Evolutionary conservation across 2,888 invertebrate genomes (phyloP).

Genomic region (Zygaena filipendulae): DNA sequence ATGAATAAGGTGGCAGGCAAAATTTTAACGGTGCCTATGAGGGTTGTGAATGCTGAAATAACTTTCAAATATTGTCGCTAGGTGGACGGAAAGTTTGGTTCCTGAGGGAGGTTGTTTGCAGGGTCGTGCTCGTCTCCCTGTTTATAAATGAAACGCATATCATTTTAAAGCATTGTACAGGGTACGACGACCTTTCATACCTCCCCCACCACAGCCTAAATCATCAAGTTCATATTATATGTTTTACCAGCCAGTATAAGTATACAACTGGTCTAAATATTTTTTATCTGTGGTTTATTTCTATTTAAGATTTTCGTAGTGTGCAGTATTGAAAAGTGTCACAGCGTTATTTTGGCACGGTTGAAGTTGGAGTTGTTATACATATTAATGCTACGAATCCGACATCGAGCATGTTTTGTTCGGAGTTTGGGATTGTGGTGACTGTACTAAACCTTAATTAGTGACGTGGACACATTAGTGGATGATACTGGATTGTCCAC

Average conservation of each 20-base stretch:
- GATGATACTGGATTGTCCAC: too few species aligned
- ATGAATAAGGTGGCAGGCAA: slow-evolving; percentile 65
- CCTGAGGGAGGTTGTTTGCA: slow-evolving; percentile 58
- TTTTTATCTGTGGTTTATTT: too few species aligned
- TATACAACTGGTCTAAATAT: too few species aligned
- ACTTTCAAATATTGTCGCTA: slow-evolving; percentile 71
- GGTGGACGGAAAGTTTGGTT: slow-evolving; percentile 64
- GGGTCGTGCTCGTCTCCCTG: slow-evolving; percentile 51
- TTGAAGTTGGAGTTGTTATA: slow-evolving; percentile 38
- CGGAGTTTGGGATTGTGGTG: slow-evolving; percentile 28
- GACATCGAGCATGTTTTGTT: slow-evolving; percentile 20
- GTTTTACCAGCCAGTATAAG: too few species aligned
- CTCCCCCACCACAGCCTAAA: too few species aligned
- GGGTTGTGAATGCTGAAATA: slow-evolving; percentile 69
- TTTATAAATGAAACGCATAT: slow-evolving; percentile 64
- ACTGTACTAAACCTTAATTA: slow-evolving; percentile 23
- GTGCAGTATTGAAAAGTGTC: slow-evolving; percentile 4
- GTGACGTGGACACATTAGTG: slow-evolving; percentile 22
- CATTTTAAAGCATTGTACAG: slow-evolving; percentile 46
- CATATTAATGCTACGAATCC: slow-evolving; percentile 29
- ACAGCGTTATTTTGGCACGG: slow-evolving; percentile 25
- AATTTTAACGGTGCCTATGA: slow-evolving; percentile 70
- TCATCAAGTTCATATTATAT: too few species aligned
- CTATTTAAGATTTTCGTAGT: too few species aligned
- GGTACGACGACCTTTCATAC: slow-evolving; percentile 28